Evolutionary conservation across 2,113 vertebrate genomes (phyloP).

Genomic region (Dasyornis broadbenti): DNA sequence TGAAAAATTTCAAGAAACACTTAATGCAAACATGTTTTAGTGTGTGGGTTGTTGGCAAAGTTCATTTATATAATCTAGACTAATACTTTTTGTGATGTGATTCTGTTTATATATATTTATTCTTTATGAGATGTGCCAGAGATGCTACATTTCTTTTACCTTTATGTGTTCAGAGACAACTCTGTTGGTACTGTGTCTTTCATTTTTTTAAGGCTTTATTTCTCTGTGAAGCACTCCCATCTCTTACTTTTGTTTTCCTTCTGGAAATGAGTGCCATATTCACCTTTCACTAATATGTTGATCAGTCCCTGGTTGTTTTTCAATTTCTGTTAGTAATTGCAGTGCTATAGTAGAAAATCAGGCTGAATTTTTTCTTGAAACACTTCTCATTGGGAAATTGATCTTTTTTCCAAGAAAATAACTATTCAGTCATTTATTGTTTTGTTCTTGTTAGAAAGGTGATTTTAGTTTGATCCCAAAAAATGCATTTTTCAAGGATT

Average conservation of each 20-base stretch:
- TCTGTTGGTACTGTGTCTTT: background rate
- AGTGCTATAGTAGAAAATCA: background rate
- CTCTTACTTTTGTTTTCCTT: background rate
- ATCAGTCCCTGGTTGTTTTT: background rate
- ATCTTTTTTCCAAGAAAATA: background rate
- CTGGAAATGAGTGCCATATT: background rate
- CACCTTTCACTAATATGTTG: background rate
- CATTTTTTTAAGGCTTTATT: background rate
- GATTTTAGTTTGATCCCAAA: background rate
- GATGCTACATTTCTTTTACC: background rate
- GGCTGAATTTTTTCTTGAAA: background rate
- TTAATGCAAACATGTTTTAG: background rate
- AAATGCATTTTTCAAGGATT: background rate
- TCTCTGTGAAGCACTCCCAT: background rate
- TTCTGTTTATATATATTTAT: background rate
- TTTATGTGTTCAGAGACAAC: background rate
- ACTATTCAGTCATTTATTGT: background rate
- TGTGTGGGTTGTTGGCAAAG: background rate
- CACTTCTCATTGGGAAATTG: background rate
- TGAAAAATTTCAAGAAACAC: background rate
- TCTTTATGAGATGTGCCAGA: background rate
- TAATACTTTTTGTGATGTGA: background rate
- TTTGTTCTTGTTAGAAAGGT: background rate
- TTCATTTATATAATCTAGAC: background rate
- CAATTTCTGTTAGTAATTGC: background rate